A percentile compares a stretch with the other conserved stretches of the same genome.
phyloP scores from a whole-genome alignment of 2,797 vertebrate genomes.

The Spondyliosoma cantharus region DNA sequence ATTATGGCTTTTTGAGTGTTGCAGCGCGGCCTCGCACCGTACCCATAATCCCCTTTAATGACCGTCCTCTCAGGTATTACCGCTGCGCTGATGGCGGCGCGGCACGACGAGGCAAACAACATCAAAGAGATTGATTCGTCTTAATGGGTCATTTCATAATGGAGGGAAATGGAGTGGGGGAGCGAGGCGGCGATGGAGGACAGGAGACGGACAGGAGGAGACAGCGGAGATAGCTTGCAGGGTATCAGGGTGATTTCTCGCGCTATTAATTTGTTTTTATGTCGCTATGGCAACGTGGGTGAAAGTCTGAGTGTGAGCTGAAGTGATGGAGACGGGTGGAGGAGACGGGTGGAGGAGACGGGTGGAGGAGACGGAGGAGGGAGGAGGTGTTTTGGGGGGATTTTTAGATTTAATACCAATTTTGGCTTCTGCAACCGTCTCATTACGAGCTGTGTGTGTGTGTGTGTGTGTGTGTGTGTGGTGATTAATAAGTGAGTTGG shows the following conservation, averaged over 20 bases:
- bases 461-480: conserved; percentile 13
- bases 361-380: neutral
- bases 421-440: neutral
- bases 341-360: neutral
- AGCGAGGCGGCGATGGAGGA: neutral
- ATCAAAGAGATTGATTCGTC: conserved; percentile 46
- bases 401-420: neutral
- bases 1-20: conserved; percentile 38
- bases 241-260: fast-evolving
- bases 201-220: conserved; percentile 1
- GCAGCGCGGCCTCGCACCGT: neutral
- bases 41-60: conserved; percentile 51
- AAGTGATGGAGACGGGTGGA: neutral
- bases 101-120: conserved; percentile 23
- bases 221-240: neutral
- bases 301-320: neutral
- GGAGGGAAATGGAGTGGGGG: conserved; percentile 8
- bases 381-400: neutral
- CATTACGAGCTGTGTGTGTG: neutral
- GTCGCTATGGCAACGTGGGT: neutral
- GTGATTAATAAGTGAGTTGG: conserved; percentile 54
- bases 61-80: conserved; percentile 44
- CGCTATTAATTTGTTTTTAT: neutral
- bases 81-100: conserved; percentile 15
- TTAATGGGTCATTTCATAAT: conserved; percentile 49